These are phyloP conservation scores for Melospiza melodia DNA, from an alignment of 2,113 vertebrate species.

Conservation along the genomic window DNA sequence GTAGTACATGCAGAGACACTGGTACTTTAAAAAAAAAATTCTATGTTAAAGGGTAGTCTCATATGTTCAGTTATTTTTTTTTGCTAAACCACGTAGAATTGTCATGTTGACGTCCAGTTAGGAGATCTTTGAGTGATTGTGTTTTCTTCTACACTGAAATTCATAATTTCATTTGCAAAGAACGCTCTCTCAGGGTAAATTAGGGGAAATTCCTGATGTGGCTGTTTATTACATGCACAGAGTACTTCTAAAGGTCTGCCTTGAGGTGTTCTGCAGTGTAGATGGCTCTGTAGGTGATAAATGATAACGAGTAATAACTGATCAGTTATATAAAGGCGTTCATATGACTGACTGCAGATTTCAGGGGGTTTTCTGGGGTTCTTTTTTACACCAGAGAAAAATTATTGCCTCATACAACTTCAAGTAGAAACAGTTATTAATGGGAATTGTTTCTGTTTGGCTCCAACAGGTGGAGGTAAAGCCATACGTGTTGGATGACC, in stretches of 20 bases:
- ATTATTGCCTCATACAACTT: fast-evolving
- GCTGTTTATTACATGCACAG: background rate
- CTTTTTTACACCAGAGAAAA: background rate
- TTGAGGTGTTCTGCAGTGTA: background rate
- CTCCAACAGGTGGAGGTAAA: slow-evolving; percentile 92
- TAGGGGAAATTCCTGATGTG: background rate
- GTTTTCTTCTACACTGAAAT: background rate
- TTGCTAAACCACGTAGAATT: background rate
- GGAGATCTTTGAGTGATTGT: background rate
- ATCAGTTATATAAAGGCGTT: background rate
- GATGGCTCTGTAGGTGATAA: background rate
- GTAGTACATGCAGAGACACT: background rate
- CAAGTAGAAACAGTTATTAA: background rate
- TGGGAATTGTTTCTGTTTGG: background rate
- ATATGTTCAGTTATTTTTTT: background rate
- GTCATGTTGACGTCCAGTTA: background rate
- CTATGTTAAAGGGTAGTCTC: background rate
- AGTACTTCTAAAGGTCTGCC: background rate
- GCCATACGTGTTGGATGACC: slow-evolving; percentile 96
- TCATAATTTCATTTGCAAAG: background rate
- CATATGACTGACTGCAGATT: background rate
- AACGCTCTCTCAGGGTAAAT: background rate
- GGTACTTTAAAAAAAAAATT: background rate
- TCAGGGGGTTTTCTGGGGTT: fast-evolving
- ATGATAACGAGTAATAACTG: background rate